phyloP scores from a whole-genome alignment of 2,113 vertebrate genomes.

The Colaptes auratus region DNA sequence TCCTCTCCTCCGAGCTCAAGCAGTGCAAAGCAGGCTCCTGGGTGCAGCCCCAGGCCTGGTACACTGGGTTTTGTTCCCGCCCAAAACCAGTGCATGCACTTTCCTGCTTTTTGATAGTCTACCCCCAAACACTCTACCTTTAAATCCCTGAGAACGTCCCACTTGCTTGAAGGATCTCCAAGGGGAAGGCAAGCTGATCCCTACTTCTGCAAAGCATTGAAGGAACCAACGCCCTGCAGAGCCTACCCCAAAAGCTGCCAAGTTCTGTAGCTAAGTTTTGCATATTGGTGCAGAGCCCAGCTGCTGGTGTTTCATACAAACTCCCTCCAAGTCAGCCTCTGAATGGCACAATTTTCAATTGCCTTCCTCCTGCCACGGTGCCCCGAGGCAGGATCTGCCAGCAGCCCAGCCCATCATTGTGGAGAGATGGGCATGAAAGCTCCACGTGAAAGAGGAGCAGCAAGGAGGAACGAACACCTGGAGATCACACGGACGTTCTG shows the following conservation, averaged over 20 bases:
- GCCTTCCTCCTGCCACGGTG: neutral
- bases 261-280: neutral
- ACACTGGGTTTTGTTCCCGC: fast-evolving
- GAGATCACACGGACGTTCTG: neutral
- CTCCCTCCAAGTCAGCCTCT: neutral
- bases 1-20: neutral
- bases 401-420: neutral
- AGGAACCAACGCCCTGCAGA: neutral
- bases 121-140: neutral
- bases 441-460: neutral
- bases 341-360: neutral
- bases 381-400: neutral
- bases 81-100: fast-evolving
- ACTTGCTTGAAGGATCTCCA: neutral
- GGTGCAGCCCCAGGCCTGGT: neutral
- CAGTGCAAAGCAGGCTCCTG: neutral
- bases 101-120: neutral
- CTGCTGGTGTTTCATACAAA: neutral
- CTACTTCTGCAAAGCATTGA: fast-evolving
- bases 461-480: neutral
- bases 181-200: neutral
- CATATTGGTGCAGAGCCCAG: neutral
- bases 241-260: neutral
- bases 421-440: neutral
- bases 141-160: neutral